Percentiles rank a stretch among this genome's conserved stretches.
Evolutionary conservation across 2,888 invertebrate genomes (phyloP).

Genomic region (Selenia dentaria): DNA sequence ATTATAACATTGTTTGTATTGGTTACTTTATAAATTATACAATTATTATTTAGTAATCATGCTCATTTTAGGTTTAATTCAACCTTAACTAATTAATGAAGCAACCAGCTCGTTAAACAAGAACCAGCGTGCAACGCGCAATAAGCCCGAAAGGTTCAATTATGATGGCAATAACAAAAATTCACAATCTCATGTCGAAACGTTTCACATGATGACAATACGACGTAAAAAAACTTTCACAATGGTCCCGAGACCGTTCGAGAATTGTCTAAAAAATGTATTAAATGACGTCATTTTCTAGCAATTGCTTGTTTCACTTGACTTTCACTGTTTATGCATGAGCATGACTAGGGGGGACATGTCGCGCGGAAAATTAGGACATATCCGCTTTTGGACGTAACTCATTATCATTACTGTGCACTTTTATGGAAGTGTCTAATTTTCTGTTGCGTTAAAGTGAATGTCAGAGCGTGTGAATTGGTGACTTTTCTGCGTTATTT

Average conservation of each 20-base stretch:
- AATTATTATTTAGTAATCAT: background rate
- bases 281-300: conserved; percentile 32
- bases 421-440: conserved; percentile 37
- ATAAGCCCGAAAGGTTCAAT: conserved; percentile 17
- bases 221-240: conserved; percentile 29
- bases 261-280: conserved; percentile 25
- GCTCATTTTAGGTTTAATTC: conserved; percentile 1
- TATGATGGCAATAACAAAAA: conserved; percentile 22
- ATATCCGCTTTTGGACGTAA: conserved; percentile 22
- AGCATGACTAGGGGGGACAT: conserved; percentile 30
- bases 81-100: conserved; percentile 14
- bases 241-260: conserved; percentile 14
- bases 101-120: conserved; percentile 13
- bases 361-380: conserved; percentile 31
- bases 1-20: too few species aligned
- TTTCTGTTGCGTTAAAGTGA: conserved; percentile 27
- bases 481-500: conserved; percentile 22
- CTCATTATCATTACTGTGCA: conserved; percentile 27
- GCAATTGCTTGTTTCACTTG: conserved; percentile 23
- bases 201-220: conserved; percentile 27
- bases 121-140: conserved; percentile 6
- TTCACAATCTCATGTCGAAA: conserved; percentile 29
- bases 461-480: conserved; percentile 30
- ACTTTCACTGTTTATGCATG: conserved; percentile 34
- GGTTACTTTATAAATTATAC: too few species aligned